Conservation (phyloP, 2,113 vertebrate genomes). For the Hymenochirus boettgeri region DNA sequence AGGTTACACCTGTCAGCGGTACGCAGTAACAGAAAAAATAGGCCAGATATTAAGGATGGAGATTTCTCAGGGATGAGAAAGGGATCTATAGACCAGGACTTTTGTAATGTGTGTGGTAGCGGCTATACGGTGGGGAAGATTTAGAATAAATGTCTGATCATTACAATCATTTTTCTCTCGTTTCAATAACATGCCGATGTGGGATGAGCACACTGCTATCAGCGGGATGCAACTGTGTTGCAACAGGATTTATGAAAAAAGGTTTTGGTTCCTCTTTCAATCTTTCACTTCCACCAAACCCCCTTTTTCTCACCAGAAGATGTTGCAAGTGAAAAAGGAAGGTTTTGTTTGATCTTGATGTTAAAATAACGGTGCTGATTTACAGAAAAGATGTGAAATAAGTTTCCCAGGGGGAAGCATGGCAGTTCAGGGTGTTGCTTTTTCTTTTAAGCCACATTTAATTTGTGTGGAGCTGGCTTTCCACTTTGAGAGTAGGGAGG, state of each 20-base stretch:
- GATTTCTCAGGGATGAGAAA: neutral
- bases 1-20: no score
- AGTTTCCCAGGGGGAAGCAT: conserved; percentile 30
- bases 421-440: neutral
- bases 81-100: neutral
- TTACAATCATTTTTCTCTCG: conserved; percentile 35
- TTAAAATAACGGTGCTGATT: conserved; percentile 38
- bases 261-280: conserved; percentile 34
- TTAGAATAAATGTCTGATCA: conserved; percentile 34
- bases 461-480: conserved; percentile 12
- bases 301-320: conserved; percentile 13
- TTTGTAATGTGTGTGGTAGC: conserved; percentile 9
- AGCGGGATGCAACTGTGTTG: conserved; percentile 38
- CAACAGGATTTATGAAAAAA: conserved; percentile 40
- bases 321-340: conserved; percentile 16
- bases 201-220: conserved; percentile 37
- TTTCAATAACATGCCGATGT: conserved; percentile 38
- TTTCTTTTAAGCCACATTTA: conserved; percentile 30
- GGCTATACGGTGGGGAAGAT: conserved; percentile 15
- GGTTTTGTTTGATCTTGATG: conserved; percentile 33
- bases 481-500: neutral
- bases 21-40: no score
- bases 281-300: conserved; percentile 14
- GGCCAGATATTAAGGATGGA: neutral
- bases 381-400: conserved; percentile 32